Evolutionary conservation across 1,140 invertebrate species (phyloP), one percentile per base, ranked within the genome.

Genomic region (Mylabris phalerata): DNA sequence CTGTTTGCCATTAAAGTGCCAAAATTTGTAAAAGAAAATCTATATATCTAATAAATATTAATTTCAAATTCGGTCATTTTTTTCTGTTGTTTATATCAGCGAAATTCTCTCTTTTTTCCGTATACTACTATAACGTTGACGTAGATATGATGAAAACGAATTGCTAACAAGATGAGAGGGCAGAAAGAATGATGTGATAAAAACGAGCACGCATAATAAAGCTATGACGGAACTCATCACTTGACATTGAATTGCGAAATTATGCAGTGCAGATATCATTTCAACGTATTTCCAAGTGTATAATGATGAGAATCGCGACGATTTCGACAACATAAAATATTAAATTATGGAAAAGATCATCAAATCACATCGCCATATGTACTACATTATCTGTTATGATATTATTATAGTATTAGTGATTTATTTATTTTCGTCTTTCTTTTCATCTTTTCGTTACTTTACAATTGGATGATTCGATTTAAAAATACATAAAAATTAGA

Each of bases 111-210:
- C 2, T 32, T 32, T 32, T 32, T 3, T 32, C 3, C 19, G 19
- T 19, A 19, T 19, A 19, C 19, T 19, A 19, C 19, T 19, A 19
- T 19, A 19, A 7, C 32, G 7, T 32, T 32, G 32, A 32, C 32
- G 6, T n/a, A 24, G 40, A 43, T 25, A 50, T n/a, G 48, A 58
- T 48, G 26, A 11, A 39, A 58, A 51, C 42, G 55, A 56, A 56
- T 56, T 56, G 54, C 10, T 27, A 41, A 43, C 13, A 50, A 50
- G 40, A 54, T n/a, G 50, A 55, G 57, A 50, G 50, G 57, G 46
- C 50, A 59, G 24, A 49, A 55, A 59, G 49, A 59, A 59, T 48
- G 57, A 59, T 55, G 57, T 59, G 57, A 54, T 59, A 59, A 59
- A 32, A 59, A 59, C 39, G 57, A 55, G 50, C 38, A 55, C 57